A percentile compares a stretch with the other conserved stretches of the same genome.
Evolutionary conservation across 2,113 vertebrate species (phyloP).

Genomic region (Oreochromis spilurus): DNA sequence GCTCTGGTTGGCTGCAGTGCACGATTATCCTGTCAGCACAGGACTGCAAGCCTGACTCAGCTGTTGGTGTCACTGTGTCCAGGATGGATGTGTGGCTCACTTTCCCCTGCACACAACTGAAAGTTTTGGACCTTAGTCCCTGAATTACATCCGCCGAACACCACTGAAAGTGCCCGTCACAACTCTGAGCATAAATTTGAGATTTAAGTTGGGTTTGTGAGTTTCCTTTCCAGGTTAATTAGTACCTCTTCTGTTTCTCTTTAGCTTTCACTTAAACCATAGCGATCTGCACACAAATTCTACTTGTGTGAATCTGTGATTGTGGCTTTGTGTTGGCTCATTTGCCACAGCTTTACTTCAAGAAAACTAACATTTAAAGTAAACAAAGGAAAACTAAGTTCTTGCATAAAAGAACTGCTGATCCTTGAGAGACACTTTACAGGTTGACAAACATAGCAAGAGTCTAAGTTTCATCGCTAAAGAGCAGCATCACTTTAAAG

Average conservation of each 20-base stretch:
- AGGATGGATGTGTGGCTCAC: slow-evolving; percentile 19
- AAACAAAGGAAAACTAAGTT: neutral
- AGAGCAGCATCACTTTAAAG: neutral
- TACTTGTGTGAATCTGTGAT: neutral
- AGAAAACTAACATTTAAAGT: neutral
- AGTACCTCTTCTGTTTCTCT: neutral
- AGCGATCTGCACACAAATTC: neutral
- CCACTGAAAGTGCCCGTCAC: neutral
- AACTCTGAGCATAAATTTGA: neutral
- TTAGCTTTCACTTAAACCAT: neutral
- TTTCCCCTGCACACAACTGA: neutral
- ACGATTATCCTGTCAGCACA: slow-evolving; percentile 49
- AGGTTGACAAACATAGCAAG: neutral
- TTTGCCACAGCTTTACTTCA: neutral
- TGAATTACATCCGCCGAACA: neutral
- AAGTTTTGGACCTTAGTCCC: neutral
- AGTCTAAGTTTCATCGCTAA: neutral
- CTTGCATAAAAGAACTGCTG: neutral
- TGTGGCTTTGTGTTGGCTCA: neutral
- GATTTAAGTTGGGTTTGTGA: neutral
- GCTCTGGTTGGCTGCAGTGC: slow-evolving; percentile 17
- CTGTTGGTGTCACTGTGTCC: slow-evolving; percentile 30
- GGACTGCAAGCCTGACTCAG: slow-evolving; percentile 52
- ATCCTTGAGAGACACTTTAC: neutral
- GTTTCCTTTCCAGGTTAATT: neutral